Evolutionary conservation across 1,140 invertebrate genomes (phyloP), one percentile per base, ranked within the genome.

Genomic region (Solenopsis fugax): DNA sequence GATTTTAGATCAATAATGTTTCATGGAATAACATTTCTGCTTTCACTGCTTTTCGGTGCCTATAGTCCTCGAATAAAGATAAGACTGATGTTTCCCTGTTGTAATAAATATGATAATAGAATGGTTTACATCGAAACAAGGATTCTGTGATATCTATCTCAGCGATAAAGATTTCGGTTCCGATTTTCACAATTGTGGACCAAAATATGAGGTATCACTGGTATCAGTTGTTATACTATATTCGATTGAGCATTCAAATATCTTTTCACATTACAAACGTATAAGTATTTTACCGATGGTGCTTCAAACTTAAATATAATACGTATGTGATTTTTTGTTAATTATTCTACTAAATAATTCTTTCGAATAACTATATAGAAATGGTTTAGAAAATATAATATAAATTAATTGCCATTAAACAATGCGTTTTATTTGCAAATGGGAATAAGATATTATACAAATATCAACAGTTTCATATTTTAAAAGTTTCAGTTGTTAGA

Each of bases 31-130:
- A 37, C 52, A 45, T 29, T 41, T 50, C 37, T 34, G 6, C 29
- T 37, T 62, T 0, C 12, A 12, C 12, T 77, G 2, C 18, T n/a
- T 37, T 41, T 3, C 10, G 21, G 56, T 77, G 1, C 18, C 10
- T 37, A n/a, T 13, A 1, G 4, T 45, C 62, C 3, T 34, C 6
- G 52, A 82, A 72, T 18, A 82, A 76, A 54, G 37, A 24, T 72
- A 45, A 24, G 21, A 12, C 41, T 2, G 34, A 81, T 71, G 18
- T 12, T 1, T 3, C 7, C 10, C 9, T 34, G 4, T 76, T 76
- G 29, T 54, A 24, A 45, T 7, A 18, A 56, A 58, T 67, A 58
- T 56, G 5, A 48, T 82, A 72, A 41, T 71, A 56, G n/a, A 71
- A 69, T 1, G 64, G 64, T 37, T 16, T 24, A 12, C 64, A 9